Base-by-base conservation (phyloP, 1,140 invertebrate genomes). In the Panulirus ornatus region DNA sequence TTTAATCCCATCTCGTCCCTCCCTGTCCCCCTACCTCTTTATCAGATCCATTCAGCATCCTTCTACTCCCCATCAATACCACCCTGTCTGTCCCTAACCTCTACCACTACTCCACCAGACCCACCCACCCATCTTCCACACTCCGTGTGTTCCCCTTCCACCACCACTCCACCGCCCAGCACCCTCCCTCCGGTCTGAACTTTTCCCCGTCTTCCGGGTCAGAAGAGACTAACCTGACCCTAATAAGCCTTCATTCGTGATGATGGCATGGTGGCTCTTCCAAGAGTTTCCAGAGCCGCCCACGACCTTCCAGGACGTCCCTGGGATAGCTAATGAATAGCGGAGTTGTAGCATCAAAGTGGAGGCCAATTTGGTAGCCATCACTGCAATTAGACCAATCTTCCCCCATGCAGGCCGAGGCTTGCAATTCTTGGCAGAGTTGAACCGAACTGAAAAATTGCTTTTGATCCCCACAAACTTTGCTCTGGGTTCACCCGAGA, bases 381-480 rank as follows among this genome's bases (percentile, higher is more conserved):
- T 66, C 58, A 66, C n/a, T 66, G 58, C 58, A 66, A 66, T 66
- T 66, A 66, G 58, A 66, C 58, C 58, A 66, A 27, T 66, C n/a
- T 66, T 66, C 30, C 22, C n/a, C 58, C 0, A 11, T 66, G 58
- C n/a, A 30, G 27, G 3, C 58, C n/a, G 58, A n/a, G n/a, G 30
- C n/a, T 66, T 66, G 58, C 58, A 66, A 66, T 30, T 66, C 58
- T 66, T 66, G 58, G 58, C 58, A n/a, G 58, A 66, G 58, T 66
- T 66, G n/a, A 66, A 47, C 27, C 58, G 58, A 66, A 66, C 58
- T 66, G 58, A 66, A 66, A 66, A 66, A 66, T 66, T 27, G 58
- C 58, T 66, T 66, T 30, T 66, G 58, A 66, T 66, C n/a, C 58
- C 58, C 58, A 66, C 58, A 66, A 66, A 66, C 58, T 66, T 66